Conservation (phyloP, 1,140 invertebrate species). For the Pteromalus puparum region DNA sequence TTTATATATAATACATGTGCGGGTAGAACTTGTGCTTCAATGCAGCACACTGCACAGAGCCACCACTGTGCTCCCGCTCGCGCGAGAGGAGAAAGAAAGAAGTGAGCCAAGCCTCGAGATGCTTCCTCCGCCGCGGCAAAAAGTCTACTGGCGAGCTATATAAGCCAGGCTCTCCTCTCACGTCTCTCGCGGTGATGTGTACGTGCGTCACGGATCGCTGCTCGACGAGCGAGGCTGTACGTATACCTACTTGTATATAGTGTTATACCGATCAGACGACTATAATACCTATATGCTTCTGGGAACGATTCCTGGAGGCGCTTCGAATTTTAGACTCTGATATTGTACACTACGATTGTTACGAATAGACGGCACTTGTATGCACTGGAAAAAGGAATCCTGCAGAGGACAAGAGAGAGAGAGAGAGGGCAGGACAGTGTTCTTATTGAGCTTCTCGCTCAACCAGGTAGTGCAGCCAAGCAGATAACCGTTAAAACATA, state of each 20-base stretch:
- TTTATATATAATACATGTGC: background rate
- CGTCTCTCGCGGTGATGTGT: background rate
- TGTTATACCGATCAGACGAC: background rate
- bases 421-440: background rate
- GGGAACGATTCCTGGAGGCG: background rate
- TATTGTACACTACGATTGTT: too few relatives aligned
- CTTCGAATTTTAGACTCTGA: too few relatives aligned
- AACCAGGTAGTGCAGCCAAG: background rate
- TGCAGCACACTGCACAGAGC: background rate
- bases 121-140: constrained; percentile 1
- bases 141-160: background rate
- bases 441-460: too few relatives aligned
- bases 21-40: too few relatives aligned
- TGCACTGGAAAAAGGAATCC: too few relatives aligned
- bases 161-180: background rate
- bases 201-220: constrained; percentile 13
- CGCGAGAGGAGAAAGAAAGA: too few relatives aligned
- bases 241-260: background rate
- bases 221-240: background rate
- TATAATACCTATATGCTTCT: background rate
- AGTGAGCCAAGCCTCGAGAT: background rate
- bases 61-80: background rate
- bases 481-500: background rate
- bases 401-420: too few relatives aligned
- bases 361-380: too few relatives aligned